These are phyloP conservation scores for Triplophysa tibetana DNA, from an alignment of 2,113 vertebrate genomes.

Conservation along the genomic window DNA sequence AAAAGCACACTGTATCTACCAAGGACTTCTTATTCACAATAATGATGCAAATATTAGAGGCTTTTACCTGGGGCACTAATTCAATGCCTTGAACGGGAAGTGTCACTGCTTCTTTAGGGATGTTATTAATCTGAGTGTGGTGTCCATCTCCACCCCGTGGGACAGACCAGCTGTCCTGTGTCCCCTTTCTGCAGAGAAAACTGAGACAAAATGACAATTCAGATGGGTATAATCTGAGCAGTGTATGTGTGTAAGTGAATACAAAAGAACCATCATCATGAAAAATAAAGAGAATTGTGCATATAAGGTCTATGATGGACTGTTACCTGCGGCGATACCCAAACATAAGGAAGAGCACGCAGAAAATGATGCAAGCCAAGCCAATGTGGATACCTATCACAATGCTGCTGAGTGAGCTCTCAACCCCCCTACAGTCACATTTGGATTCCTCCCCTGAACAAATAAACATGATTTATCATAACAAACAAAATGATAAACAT, in stretches of 20 bases:
- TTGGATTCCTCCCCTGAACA: constrained; percentile 55
- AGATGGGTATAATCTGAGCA: not conserved
- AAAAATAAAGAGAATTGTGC: not conserved
- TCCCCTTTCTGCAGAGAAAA: constrained; percentile 71
- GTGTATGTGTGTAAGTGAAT: not conserved
- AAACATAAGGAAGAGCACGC: constrained; percentile 77
- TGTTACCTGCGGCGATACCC: constrained; percentile 77
- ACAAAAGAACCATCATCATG: too few species aligned
- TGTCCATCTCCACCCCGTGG: constrained; percentile 59
- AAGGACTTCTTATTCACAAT: constrained; percentile 3
- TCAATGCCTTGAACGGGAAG: constrained; percentile 53
- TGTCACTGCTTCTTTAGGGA: constrained; percentile 53
- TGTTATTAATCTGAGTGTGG: constrained; percentile 36
- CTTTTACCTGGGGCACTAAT: constrained; percentile 65
- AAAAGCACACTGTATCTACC: not conserved
- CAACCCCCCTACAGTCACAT: constrained; percentile 70
- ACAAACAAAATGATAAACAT: not conserved
- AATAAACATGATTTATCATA: not conserved
- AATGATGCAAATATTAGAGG: not conserved
- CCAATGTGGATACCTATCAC: constrained; percentile 76
- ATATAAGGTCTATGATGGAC: not conserved
- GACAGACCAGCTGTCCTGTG: constrained; percentile 70
- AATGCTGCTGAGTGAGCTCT: constrained; percentile 68
- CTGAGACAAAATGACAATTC: constrained; percentile 50
- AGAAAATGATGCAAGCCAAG: constrained; percentile 79